Conservation (phyloP, 2,888 invertebrate genomes). For the Drosophila mimetica region DNA sequence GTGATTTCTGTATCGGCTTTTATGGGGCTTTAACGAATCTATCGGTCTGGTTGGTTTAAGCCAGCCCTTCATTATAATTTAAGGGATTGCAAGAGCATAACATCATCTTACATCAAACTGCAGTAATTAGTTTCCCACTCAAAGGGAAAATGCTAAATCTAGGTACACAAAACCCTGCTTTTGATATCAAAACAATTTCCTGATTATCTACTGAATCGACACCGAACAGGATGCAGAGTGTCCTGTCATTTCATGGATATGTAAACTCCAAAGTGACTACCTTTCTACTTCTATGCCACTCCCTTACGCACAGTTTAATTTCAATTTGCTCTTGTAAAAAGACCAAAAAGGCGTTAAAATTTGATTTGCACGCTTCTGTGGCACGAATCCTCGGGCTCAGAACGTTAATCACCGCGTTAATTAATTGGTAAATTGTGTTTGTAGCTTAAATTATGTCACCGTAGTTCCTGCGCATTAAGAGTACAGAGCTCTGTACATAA, state of each 20-base stretch:
- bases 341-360: constrained; percentile 59
- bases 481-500: constrained; percentile 15
- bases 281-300: constrained; percentile 5
- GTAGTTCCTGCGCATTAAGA: constrained; percentile 9
- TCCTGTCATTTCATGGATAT: constrained; percentile 65
- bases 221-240: constrained; percentile 30
- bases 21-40: constrained; percentile 26
- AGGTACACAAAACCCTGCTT: background rate
- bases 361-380: constrained; percentile 51
- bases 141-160: background rate
- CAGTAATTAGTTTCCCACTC: constrained; percentile 12
- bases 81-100: background rate
- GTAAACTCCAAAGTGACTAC: constrained; percentile 61
- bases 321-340: constrained; percentile 57
- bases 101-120: no score
- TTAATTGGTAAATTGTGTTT: constrained; percentile 72
- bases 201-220: constrained; percentile 39
- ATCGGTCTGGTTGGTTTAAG: background rate
- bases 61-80: background rate
- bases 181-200: constrained; percentile 47
- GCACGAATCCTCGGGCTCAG: constrained; percentile 27
- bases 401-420: constrained; percentile 62
- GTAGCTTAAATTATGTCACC: constrained; percentile 56
- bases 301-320: constrained; percentile 56
- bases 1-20: constrained; percentile 46